These are phyloP conservation scores for Nettapus auritus DNA, from an alignment of 2,113 vertebrate species.

Conservation along the genomic window DNA sequence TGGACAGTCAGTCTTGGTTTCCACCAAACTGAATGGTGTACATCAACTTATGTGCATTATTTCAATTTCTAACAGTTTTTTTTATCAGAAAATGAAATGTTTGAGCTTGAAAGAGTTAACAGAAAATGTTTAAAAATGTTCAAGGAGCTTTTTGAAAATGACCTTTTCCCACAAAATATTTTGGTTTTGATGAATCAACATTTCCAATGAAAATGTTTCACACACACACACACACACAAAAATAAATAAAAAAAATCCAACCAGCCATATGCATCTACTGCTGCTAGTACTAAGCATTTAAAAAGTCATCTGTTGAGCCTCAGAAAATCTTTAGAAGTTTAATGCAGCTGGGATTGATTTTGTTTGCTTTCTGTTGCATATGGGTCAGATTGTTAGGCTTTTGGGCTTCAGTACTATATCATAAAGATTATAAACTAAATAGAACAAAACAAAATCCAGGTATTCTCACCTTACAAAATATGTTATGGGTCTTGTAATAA, in stretches of 20 bases:
- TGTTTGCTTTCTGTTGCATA: background rate
- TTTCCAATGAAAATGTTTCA: background rate
- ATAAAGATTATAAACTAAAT: background rate
- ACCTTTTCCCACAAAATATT: background rate
- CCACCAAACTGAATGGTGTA: background rate
- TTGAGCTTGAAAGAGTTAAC: background rate
- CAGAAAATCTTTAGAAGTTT: background rate
- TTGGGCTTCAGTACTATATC: background rate
- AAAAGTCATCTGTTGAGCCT: background rate
- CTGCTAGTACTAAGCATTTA: background rate
- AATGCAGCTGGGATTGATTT: background rate
- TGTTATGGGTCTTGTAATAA: background rate
- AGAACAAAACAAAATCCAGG: background rate
- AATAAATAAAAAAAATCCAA: background rate
- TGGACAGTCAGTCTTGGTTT: background rate
- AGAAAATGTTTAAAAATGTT: background rate
- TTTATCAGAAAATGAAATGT: background rate
- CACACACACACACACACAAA: background rate
- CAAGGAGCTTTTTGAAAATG: background rate
- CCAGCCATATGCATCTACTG: background rate
- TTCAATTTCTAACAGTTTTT: background rate
- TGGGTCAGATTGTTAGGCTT: background rate
- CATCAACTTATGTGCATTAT: background rate
- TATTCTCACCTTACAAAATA: background rate
- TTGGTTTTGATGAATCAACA: background rate